Evolutionary conservation across 2,797 vertebrate genomes (phyloP).

Genomic region (Hozukius guyotensis): DNA sequence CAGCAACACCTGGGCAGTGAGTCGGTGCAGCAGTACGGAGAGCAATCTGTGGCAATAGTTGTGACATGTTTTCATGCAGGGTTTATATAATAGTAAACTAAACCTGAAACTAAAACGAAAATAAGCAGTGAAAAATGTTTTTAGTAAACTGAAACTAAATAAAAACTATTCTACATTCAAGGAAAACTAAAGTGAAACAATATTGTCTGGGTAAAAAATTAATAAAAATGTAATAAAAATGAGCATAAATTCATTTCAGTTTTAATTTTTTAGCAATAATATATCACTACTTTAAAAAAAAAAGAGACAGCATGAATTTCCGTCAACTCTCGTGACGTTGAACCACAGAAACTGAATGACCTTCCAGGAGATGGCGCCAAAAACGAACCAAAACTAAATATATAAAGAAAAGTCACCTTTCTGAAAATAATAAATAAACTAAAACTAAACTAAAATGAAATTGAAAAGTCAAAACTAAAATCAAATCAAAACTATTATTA

Average conservation of each 20-base stretch:
- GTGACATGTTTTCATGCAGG: not conserved
- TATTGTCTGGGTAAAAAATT: not conserved
- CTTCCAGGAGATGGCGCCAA: not conserved
- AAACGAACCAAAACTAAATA: too few species aligned
- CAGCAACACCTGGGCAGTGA: conserved; percentile 5
- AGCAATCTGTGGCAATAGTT: not conserved
- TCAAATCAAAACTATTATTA: too few species aligned
- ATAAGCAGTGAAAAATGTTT: not conserved
- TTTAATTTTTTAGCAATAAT: too few species aligned
- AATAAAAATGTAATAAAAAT: not conserved
- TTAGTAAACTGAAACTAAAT: not conserved
- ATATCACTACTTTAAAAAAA: too few species aligned
- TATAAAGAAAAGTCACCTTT: too few species aligned
- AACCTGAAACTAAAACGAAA: not conserved
- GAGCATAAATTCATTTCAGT: not conserved
- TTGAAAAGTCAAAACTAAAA: too few species aligned
- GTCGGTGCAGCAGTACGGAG: not conserved
- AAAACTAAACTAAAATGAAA: too few species aligned
- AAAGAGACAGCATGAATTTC: too few species aligned
- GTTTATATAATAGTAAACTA: not conserved
- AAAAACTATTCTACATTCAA: not conserved
- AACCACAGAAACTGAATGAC: not conserved
- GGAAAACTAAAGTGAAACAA: not conserved
- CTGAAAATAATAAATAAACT: too few species aligned
- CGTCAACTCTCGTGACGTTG: too few species aligned